Evolutionary conservation across 2,797 vertebrate genomes (phyloP).

Genomic region (Pangasius mekongensis): DNA sequence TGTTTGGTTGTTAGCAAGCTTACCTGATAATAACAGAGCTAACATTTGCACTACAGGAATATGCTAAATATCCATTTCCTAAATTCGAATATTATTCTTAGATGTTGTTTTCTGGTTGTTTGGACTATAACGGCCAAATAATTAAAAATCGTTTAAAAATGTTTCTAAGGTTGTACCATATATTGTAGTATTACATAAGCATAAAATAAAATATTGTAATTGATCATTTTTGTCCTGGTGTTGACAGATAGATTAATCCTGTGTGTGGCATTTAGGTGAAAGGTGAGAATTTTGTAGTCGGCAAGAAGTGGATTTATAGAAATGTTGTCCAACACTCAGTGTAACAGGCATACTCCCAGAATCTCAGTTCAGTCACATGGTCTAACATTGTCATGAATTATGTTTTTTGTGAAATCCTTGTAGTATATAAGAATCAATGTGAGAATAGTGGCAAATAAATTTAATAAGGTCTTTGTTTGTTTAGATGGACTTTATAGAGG

Average conservation of each 20-base stretch:
- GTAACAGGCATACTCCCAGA: not conserved
- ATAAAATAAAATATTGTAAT: constrained; percentile 23
- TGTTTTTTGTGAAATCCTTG: not conserved
- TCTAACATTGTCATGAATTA: not conserved
- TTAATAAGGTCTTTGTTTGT: not conserved
- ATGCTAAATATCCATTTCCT: not conserved
- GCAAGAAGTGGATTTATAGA: not conserved
- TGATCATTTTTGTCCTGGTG: constrained; percentile 42
- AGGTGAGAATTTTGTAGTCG: not conserved
- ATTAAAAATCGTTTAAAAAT: not conserved
- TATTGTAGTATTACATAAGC: not conserved
- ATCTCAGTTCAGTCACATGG: not conserved
- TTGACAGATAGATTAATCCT: too few relatives aligned
- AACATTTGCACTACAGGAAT: not conserved
- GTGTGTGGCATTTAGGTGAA: not conserved
- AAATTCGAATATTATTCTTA: not conserved
- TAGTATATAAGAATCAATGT: not conserved
- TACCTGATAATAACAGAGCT: too few relatives aligned
- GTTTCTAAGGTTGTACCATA: not conserved
- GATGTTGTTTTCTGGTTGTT: not conserved
- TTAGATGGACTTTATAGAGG: not conserved
- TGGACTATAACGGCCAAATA: not conserved
- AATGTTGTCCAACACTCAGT: not conserved
- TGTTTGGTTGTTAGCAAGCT: not conserved
- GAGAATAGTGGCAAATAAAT: not conserved